A percentile compares a stretch with the other conserved stretches of the same genome.
These are phyloP conservation scores for Drosophila azteca DNA, from an alignment of 1,140 invertebrate species.

Conservation along the genomic window DNA sequence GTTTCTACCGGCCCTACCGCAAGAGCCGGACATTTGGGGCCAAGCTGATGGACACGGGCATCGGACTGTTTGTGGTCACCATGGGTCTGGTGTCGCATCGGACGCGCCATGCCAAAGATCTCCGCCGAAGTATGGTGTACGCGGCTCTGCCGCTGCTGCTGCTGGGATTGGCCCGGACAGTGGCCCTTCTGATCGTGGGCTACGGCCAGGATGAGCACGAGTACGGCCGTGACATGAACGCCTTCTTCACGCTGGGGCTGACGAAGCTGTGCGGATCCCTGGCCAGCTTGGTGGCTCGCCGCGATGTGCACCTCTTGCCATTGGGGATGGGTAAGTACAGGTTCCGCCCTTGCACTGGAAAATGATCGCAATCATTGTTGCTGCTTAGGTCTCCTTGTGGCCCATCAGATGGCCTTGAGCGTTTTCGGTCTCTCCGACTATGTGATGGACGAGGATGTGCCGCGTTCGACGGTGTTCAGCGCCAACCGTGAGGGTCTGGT, in stretches of 20 bases:
- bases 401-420: slow-evolving; percentile 45
- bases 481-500: slow-evolving; percentile 96
- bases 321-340: slow-evolving; percentile 62
- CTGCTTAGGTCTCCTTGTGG: slow-evolving; percentile 56
- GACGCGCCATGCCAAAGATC: slow-evolving; percentile 64
- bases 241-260: slow-evolving; percentile 96
- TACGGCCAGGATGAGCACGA: slow-evolving; percentile 95
- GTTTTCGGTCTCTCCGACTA: slow-evolving; percentile 87
- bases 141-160: slow-evolving; percentile 85
- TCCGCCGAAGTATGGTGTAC: slow-evolving; percentile 72
- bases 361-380: slow-evolving; percentile 87
- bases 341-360: not conserved
- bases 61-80: slow-evolving; percentile 93
- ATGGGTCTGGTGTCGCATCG: slow-evolving; percentile 90
- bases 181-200: slow-evolving; percentile 87
- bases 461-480: slow-evolving; percentile 87
- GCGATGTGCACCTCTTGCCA: slow-evolving; percentile 45
- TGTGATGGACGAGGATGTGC: slow-evolving; percentile 87
- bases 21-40: slow-evolving; percentile 95
- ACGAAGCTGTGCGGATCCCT: slow-evolving; percentile 89
- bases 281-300: slow-evolving; percentile 30
- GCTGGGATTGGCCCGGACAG: slow-evolving; percentile 89
- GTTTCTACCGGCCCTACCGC: slow-evolving; percentile 93
- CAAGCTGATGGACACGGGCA: slow-evolving; percentile 97
- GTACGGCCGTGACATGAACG: slow-evolving; percentile 98